Evolutionary conservation across 2,888 invertebrate species (phyloP).

Genomic region (Chrysolina americana): DNA sequence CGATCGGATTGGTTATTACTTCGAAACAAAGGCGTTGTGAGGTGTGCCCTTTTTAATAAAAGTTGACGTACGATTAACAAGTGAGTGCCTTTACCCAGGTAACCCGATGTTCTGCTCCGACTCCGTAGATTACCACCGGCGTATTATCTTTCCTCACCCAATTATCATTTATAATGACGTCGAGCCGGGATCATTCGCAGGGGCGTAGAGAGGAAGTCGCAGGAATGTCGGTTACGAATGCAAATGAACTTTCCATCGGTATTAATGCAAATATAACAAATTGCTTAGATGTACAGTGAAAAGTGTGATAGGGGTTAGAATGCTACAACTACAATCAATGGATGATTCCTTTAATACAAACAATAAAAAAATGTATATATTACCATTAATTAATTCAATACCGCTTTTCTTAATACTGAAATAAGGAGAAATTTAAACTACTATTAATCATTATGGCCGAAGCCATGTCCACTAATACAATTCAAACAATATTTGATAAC

Average conservation of each 20-base stretch:
- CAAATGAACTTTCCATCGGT: neutral
- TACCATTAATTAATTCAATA: too few relatives aligned
- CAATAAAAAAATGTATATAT: too few relatives aligned
- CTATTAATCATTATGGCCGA: too few relatives aligned
- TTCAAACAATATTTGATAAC: too few relatives aligned
- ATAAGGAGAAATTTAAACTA: too few relatives aligned
- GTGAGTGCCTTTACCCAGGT: slow-evolving; percentile 43
- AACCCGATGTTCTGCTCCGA: slow-evolving; percentile 36
- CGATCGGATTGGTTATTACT: slow-evolving; percentile 40
- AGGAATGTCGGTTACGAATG: neutral
- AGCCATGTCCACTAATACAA: too few relatives aligned
- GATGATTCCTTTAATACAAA: too few relatives aligned
- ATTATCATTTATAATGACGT: slow-evolving; percentile 54
- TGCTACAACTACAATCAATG: too few relatives aligned
- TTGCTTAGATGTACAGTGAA: too few relatives aligned
- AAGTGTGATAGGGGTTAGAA: too few relatives aligned
- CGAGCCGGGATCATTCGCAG: slow-evolving; percentile 35
- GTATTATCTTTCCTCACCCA: slow-evolving; percentile 53
- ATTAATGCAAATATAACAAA: too few relatives aligned
- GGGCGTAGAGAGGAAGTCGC: neutral
- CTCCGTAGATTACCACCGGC: slow-evolving; percentile 30
- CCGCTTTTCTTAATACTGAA: too few relatives aligned
- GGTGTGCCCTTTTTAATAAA: slow-evolving; percentile 64
- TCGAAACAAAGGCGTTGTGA: slow-evolving; percentile 45
- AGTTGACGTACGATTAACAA: slow-evolving; percentile 64